Evolutionary conservation across 2,888 invertebrate genomes (phyloP).

Genomic region (Allolobophora icterica): DNA sequence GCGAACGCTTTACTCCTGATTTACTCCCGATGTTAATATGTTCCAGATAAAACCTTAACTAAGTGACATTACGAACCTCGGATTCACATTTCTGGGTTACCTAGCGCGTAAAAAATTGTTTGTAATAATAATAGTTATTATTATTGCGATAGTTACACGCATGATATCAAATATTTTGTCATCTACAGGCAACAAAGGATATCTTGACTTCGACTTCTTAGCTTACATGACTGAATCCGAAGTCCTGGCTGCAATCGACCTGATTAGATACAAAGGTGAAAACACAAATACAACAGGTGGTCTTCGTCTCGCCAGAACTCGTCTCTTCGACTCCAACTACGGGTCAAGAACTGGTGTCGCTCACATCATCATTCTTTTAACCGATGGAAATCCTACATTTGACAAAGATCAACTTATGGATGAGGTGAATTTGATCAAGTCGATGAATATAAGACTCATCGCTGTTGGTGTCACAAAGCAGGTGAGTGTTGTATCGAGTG

Average conservation of each 20-base stretch:
- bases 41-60: too few species aligned
- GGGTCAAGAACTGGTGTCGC: constrained; percentile 35
- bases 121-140: too few species aligned
- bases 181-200: constrained; percentile 27
- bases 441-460: constrained; percentile 30
- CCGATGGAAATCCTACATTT: constrained; percentile 43
- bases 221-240: background rate
- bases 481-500: background rate
- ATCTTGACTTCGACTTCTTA: constrained; percentile 13
- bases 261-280: constrained; percentile 36
- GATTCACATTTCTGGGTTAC: too few species aligned
- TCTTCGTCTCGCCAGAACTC: constrained; percentile 37
- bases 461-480: constrained; percentile 41
- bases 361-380: constrained; percentile 42
- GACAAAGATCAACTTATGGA: constrained; percentile 20
- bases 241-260: constrained; percentile 10
- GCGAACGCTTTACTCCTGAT: too few species aligned
- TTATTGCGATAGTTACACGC: background rate
- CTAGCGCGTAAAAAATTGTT: too few species aligned
- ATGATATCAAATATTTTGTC: background rate
- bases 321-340: background rate
- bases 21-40: too few species aligned
- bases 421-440: constrained; percentile 10
- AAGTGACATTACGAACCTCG: too few species aligned
- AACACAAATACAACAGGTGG: constrained; percentile 41